Evolutionary conservation across 2,113 vertebrate species (phyloP).

Genomic region (Eublepharis macularius): DNA sequence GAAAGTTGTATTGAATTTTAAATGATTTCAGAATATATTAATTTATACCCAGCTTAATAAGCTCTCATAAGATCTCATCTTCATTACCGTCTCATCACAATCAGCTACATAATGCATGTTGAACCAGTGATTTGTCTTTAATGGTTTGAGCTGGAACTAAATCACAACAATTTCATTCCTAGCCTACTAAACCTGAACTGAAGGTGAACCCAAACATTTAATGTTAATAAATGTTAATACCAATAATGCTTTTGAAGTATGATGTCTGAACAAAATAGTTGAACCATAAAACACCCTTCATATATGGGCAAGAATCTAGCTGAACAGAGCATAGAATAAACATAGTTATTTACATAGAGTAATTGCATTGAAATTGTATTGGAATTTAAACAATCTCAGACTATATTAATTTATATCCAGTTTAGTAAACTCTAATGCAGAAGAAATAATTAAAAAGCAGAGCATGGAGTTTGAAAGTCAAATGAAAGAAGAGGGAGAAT

Average conservation of each 20-base stretch:
- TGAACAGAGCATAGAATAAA: neutral
- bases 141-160: neutral
- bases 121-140: neutral
- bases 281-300: too few species aligned
- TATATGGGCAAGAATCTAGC: neutral
- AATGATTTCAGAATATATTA: too few species aligned
- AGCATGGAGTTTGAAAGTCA: neutral
- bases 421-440: neutral
- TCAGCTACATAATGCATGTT: neutral
- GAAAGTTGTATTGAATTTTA: too few species aligned
- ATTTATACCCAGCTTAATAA: too few species aligned
- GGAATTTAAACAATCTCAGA: neutral
- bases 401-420: neutral
- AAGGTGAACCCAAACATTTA: too few species aligned
- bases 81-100: too few species aligned
- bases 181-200: too few species aligned
- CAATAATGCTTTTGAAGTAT: too few species aligned
- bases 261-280: neutral
- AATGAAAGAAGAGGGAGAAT: constrained; percentile 1
- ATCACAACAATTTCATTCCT: too few species aligned
- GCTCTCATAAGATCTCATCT: too few species aligned
- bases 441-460: neutral
- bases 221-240: too few species aligned
- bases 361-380: neutral
- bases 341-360: neutral